Evolutionary conservation across 1,140 invertebrate species (phyloP), one percentile per base, ranked within the genome.

Genomic region (Zaprionus nigranus): DNA sequence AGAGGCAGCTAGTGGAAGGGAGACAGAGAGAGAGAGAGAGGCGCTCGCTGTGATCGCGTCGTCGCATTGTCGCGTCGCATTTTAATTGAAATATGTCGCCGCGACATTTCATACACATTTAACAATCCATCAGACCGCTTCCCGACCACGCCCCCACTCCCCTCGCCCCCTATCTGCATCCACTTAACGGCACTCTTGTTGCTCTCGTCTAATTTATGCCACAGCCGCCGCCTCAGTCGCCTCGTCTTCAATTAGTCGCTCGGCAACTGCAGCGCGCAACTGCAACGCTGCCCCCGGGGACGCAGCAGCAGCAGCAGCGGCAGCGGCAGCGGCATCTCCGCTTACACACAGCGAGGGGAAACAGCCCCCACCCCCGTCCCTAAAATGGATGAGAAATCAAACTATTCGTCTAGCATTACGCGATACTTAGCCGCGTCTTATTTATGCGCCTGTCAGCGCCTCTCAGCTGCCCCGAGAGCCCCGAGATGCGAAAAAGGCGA

Each of bases 31-130:
- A 26, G n/a, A 43, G 53, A 43, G 13, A 20, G 30, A 28, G 34
- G 34, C 51, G 54, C 30, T 58, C 28, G 58, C 34, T 20, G 57
- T 53, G 36, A 49, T 28, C 22, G 30, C 38, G 38, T 43, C 26
- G 54, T 20, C 24, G 56, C 30, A 43, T 30, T 54, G 40, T 49
- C 60, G 61, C 61, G 30, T 36, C n/a, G 17, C 26, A 40, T 62
- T 74, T 80, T 74, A 81, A 81, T 81, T 81, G 75, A 78, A 81
- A 81, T 78, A 78, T 81, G 78, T 81, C 78, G 65, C 71, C 51
- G 46, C 63, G 70, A 68, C 75, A 78, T 74, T 69, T 78, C 57
- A 75, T 64, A 80, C 61, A 78, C 75, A 80, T 80, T 80, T 78
- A 75, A 78, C 78, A 80, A 80, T 80, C 68, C 69, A 80, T 80